phyloP scores from a whole-genome alignment of 1,140 invertebrate genomes.

The Samia ricini region DNA sequence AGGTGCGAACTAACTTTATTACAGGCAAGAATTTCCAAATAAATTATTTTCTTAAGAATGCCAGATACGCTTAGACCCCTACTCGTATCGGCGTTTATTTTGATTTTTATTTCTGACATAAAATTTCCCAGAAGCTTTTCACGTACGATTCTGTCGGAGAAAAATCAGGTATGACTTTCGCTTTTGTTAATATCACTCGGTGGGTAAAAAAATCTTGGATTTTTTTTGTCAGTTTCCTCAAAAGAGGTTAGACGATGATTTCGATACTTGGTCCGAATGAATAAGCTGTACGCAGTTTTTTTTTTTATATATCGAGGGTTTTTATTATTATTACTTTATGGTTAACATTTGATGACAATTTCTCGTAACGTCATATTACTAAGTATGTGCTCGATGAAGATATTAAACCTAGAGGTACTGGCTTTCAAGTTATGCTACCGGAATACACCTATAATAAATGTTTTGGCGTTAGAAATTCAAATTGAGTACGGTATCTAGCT shows the following conservation, averaged over 20 bases:
- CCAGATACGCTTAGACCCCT: background rate
- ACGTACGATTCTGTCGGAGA: background rate
- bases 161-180: background rate
- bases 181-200: background rate
- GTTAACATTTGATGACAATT: too few species aligned
- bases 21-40: background rate
- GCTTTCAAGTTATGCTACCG: too few species aligned
- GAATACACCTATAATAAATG: too few species aligned
- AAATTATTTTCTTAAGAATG: background rate
- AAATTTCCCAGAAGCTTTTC: background rate
- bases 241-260: background rate
- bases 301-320: too few species aligned
- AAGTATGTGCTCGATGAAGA: too few species aligned
- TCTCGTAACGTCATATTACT: too few species aligned
- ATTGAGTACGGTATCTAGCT: too few species aligned
- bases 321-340: too few species aligned
- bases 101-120: background rate
- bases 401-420: too few species aligned
- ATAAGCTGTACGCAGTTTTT: too few species aligned
- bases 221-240: background rate
- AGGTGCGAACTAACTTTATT: background rate
- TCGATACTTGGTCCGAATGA: background rate
- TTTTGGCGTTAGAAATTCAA: too few species aligned
- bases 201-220: too few species aligned
- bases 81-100: background rate